Evolutionary conservation across 2,888 invertebrate species (phyloP).

Genomic region (Zeuzera pyrina): DNA sequence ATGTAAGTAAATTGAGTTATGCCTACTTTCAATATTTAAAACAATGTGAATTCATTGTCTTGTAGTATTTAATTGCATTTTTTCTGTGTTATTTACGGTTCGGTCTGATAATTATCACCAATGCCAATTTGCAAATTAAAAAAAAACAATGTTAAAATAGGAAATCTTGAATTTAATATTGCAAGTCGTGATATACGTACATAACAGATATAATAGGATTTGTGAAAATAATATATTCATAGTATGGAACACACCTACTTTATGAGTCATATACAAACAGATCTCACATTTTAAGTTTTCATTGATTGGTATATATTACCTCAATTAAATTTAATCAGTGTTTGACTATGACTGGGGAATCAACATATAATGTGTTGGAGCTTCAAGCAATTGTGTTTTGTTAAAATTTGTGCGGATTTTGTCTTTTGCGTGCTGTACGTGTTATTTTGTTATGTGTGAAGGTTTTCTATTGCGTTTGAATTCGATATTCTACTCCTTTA

Average conservation of each 20-base stretch:
- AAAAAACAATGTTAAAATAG: not conserved
- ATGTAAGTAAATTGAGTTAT: not conserved
- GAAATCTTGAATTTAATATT: not conserved
- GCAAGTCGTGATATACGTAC: not conserved
- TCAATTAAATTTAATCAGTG: no score
- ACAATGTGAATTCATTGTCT: not conserved
- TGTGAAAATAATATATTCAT: slow-evolving; percentile 6
- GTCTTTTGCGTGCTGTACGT: no score
- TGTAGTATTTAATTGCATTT: not conserved
- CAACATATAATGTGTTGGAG: no score
- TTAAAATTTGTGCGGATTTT: no score
- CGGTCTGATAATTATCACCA: not conserved
- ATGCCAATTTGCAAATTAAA: not conserved
- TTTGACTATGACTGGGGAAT: no score
- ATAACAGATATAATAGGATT: not conserved
- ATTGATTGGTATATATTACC: not conserved
- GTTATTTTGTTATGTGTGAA: no score
- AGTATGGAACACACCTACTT: slow-evolving; percentile 3
- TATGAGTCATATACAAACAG: not conserved
- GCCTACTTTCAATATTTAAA: not conserved
- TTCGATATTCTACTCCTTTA: no score
- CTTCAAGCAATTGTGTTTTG: no score
- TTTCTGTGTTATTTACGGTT: not conserved
- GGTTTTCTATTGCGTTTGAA: no score
- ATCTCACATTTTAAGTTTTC: not conserved